These are phyloP conservation scores for Polymixis lichenea DNA, from an alignment of 2,888 invertebrate genomes.

Conservation along the genomic window DNA sequence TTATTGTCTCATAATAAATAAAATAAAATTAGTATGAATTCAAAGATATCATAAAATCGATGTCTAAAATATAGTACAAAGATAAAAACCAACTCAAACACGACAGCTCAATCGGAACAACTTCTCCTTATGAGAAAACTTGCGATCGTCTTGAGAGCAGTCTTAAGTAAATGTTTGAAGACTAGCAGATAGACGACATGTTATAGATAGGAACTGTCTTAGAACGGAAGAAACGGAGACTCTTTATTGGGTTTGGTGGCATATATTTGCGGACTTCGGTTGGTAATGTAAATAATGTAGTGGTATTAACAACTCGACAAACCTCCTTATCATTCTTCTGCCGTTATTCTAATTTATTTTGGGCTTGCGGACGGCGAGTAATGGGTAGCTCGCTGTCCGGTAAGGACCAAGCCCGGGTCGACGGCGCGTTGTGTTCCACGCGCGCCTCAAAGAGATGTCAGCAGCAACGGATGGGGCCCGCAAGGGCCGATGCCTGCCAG, in stretches of 20 bases:
- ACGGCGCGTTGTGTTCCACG: no score
- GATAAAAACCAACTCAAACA: slow-evolving; percentile 36
- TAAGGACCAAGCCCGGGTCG: no score
- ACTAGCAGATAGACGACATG: slow-evolving; percentile 19
- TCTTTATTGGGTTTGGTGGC: slow-evolving; percentile 9
- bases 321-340: background rate
- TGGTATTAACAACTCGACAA: background rate
- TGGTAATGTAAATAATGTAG: background rate
- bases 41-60: background rate
- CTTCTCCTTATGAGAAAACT: slow-evolving; percentile 48
- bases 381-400: no score
- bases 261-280: background rate
- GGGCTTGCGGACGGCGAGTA: no score
- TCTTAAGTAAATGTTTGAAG: slow-evolving; percentile 53
- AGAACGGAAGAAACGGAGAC: background rate
- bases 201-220: slow-evolving; percentile 36
- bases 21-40: background rate
- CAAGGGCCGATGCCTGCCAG: no score
- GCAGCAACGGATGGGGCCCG: no score
- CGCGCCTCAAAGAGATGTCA: no score
- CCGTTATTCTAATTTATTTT: background rate
- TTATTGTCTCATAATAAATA: no score
- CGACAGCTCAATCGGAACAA: slow-evolving; percentile 21
- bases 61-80: background rate
- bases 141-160: slow-evolving; percentile 15